Evolutionary conservation across 1,140 invertebrate species (phyloP).

Genomic region (Drosophila eugracilis): DNA sequence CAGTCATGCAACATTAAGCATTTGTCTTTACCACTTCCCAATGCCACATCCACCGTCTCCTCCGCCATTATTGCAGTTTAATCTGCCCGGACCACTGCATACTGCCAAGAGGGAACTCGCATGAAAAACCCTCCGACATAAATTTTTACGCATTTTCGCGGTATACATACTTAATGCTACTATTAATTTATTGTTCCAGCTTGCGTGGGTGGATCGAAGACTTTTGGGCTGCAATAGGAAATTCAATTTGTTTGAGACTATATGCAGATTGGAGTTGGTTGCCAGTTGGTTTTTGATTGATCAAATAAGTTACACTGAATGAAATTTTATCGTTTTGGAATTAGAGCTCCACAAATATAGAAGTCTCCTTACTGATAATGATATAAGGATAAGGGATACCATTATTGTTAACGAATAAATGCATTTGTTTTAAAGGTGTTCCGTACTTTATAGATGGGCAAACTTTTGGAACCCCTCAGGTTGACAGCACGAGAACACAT

Average conservation of each 20-base stretch:
- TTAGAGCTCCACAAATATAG: no score
- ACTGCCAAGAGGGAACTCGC: conserved; percentile 18
- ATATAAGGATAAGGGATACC: no score
- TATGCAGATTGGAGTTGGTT: no score
- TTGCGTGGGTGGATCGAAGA: conserved; percentile 19
- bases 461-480: conserved; percentile 23
- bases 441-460: neutral
- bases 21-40: conserved; percentile 45
- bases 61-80: conserved; percentile 27
- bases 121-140: conserved; percentile 58
- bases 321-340: no score
- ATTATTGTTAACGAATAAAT: no score
- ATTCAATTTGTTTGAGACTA: neutral
- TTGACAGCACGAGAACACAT: conserved; percentile 11
- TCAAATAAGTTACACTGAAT: no score
- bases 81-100: conserved; percentile 43
- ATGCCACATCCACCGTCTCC: conserved; percentile 3
- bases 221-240: neutral
- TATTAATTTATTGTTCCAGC: conserved; percentile 65
- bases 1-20: conserved; percentile 60
- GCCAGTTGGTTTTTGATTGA: no score
- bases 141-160: conserved; percentile 64
- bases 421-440: no score
- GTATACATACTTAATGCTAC: conserved; percentile 71
- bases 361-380: no score